Conservation (phyloP, 2,888 invertebrate species). For the Pedicia rivosa region DNA sequence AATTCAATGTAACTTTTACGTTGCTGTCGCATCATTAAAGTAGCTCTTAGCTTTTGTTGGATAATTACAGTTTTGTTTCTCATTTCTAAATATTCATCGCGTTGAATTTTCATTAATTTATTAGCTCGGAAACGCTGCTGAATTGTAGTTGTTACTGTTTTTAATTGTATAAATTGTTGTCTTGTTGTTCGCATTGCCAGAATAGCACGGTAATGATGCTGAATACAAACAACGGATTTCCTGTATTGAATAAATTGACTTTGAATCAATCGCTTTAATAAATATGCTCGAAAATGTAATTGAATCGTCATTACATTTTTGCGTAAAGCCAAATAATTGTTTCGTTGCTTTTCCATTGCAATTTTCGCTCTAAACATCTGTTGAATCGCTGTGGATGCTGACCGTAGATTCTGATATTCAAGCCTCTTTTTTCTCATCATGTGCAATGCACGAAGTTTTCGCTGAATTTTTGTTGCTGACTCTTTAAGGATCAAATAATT, state of each 20-base stretch:
- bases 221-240: conserved; percentile 20
- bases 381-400: conserved; percentile 19
- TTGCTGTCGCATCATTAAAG: conserved; percentile 14
- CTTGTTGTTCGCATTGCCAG: conserved; percentile 16
- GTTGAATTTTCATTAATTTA: conserved; percentile 16
- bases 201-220: conserved; percentile 24
- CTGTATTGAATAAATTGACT: conserved; percentile 14
- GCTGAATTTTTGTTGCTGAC: conserved; percentile 20
- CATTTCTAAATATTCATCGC: conserved; percentile 16
- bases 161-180: conserved; percentile 18
- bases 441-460: conserved; percentile 16
- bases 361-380: conserved; percentile 17
- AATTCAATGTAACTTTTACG: conserved; percentile 14
- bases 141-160: conserved; percentile 16
- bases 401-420: conserved; percentile 11
- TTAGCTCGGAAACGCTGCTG: conserved; percentile 22
- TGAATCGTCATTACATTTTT: conserved; percentile 25
- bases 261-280: conserved; percentile 13
- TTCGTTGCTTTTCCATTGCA: conserved; percentile 7
- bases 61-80: conserved; percentile 13
- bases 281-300: conserved; percentile 14
- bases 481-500: conserved; percentile 14
- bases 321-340: conserved; percentile 5
- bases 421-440: conserved; percentile 9
- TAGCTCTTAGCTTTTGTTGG: conserved; percentile 26